Evolutionary conservation across 2,888 invertebrate species (phyloP).

Genomic region (Nymphalis c-album): DNA sequence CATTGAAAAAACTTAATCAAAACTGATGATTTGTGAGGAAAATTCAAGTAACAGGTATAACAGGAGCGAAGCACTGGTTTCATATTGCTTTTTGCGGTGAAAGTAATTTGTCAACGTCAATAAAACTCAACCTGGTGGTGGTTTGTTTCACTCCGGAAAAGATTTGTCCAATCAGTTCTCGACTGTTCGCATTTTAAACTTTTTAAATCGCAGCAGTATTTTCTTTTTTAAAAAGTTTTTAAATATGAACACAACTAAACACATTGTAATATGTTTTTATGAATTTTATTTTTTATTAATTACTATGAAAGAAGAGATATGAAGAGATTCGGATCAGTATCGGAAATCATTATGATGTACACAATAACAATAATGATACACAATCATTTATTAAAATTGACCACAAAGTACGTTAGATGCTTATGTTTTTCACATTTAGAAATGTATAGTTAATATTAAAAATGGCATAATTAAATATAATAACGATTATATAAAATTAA

Average conservation of each 20-base stretch:
- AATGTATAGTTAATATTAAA: no score
- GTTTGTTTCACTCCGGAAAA: constrained; percentile 26
- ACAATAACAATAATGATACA: no score
- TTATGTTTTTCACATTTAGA: no score
- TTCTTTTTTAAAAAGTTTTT: background rate
- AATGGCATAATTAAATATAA: no score
- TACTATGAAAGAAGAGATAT: no score
- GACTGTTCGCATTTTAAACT: constrained; percentile 24
- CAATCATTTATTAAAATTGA: no score
- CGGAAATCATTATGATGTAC: no score
- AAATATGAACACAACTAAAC: background rate
- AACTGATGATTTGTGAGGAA: constrained; percentile 35
- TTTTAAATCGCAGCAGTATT: constrained; percentile 3
- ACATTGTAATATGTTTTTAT: no score
- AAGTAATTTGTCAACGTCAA: constrained; percentile 38
- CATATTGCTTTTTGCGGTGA: constrained; percentile 37
- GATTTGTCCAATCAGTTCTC: constrained; percentile 33
- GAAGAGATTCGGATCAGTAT: no score
- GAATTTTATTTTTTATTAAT: no score
- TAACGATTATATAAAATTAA: no score
- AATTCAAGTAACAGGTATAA: constrained; percentile 34
- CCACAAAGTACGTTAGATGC: no score
- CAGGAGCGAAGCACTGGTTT: constrained; percentile 22
- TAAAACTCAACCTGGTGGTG: constrained; percentile 31
- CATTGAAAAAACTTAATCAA: constrained; percentile 27